Conservation (phyloP, 1,140 invertebrate genomes). For the Ceratoteleas bidentatus region DNA sequence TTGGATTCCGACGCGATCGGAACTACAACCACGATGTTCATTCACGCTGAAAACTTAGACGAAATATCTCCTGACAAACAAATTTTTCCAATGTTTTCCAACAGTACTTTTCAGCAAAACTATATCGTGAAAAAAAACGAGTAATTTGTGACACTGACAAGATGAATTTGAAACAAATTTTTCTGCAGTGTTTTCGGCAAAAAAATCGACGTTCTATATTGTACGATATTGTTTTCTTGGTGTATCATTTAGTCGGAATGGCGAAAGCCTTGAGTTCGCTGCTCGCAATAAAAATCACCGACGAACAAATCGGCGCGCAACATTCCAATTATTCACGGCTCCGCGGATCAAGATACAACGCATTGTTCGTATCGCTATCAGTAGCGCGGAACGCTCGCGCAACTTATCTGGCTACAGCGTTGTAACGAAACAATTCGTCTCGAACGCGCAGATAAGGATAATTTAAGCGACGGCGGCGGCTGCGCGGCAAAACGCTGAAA, state of each 20-base stretch:
- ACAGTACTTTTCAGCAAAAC: too few species aligned
- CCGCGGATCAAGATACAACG: slow-evolving; percentile 26
- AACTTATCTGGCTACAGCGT: slow-evolving; percentile 38
- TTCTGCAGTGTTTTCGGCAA: too few species aligned
- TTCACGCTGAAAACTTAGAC: too few species aligned
- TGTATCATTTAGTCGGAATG: too few species aligned
- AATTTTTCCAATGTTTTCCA: not conserved
- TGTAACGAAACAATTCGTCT: slow-evolving; percentile 61
- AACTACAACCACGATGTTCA: too few species aligned
- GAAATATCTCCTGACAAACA: too few species aligned
- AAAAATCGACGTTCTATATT: not conserved
- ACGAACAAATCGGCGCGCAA: slow-evolving; percentile 32
- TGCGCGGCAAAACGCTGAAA: slow-evolving; percentile 56
- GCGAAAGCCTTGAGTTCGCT: slow-evolving; percentile 15
- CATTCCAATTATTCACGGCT: slow-evolving; percentile 51
- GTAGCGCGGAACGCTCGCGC: slow-evolving; percentile 8
- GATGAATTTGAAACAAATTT: too few species aligned
- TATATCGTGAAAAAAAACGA: too few species aligned
- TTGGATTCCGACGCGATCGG: too few species aligned
- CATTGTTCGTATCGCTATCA: slow-evolving; percentile 50
- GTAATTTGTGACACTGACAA: too few species aligned
- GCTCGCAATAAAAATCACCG: not conserved
- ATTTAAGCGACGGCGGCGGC: slow-evolving; percentile 52
- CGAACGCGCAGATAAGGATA: slow-evolving; percentile 59
- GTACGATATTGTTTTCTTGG: too few species aligned